These are phyloP conservation scores for Sinhomidia bicolor DNA, from an alignment of 2,888 invertebrate species.

Conservation along the genomic window DNA sequence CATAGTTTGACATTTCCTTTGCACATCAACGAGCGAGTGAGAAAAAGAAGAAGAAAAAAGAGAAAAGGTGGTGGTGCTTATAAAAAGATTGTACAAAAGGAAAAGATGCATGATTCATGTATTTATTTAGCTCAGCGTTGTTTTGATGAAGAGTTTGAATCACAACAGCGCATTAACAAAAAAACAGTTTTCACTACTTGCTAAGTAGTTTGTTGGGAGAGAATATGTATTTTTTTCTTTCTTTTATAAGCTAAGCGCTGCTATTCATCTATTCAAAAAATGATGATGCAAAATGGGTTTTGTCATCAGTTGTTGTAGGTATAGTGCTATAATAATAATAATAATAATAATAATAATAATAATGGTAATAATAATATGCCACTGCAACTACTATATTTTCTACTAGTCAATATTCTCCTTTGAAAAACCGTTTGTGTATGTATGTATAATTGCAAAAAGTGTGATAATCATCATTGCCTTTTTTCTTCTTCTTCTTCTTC, in stretches of 20 bases:
- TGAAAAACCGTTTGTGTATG: slow-evolving; percentile 2
- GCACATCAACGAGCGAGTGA: not conserved
- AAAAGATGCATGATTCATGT: not conserved
- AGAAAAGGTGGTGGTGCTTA: slow-evolving; percentile 41
- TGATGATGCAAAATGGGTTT: slow-evolving; percentile 9
- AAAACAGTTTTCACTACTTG: not conserved
- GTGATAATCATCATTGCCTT: slow-evolving; percentile 53
- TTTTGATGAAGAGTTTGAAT: slow-evolving; percentile 33
- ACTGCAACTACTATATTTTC: no score
- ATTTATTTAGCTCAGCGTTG: slow-evolving; percentile 25
- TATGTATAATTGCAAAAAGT: slow-evolving; percentile 46
- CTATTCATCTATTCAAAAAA: not conserved
- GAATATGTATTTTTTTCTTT: no score
- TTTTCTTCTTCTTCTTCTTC: not conserved
- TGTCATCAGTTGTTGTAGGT: no score
- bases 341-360: no score
- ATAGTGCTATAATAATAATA: no score
- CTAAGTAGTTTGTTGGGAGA: not conserved
- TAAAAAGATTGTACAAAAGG: slow-evolving; percentile 10
- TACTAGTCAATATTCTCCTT: not conserved
- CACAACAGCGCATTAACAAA: not conserved
- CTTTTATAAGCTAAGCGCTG: not conserved
- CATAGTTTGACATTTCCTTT: slow-evolving; percentile 63
- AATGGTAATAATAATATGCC: no score
- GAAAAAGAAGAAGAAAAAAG: not conserved